Base-by-base conservation (phyloP, 2,797 vertebrate species). In the Syngnathus rostellatus region DNA sequence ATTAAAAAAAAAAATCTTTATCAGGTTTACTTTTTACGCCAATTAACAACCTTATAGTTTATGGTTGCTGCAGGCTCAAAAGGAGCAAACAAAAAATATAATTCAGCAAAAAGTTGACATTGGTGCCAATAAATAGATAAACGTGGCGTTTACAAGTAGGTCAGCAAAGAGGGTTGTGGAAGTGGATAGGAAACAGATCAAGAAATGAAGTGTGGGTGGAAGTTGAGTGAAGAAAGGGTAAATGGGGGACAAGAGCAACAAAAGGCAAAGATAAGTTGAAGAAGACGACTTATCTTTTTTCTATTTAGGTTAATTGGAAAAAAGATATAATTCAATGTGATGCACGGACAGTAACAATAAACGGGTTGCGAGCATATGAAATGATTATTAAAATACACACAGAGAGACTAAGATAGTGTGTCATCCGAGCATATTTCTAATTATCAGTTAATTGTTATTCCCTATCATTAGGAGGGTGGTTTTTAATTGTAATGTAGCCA, bases 401-500 rank as follows among this genome's bases (percentile, higher is more conserved):
- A 40, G 39, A 74, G 55, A 76, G 21, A 67, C 60, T 16, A 69
- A 74, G 75, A 41, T 14, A 77, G 80, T 83, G 81, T 83, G 85
- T 73, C 83, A 54, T 84, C 81, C 76, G 72, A 83, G 77, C 84
- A 86, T 87, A 86, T 87, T 88, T 85, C 86, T 89, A 88, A 89
- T 89, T 89, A 88, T 89, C 86, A 86, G 86, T 87, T 89, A 88
- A 89, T 89, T 89, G 88, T 89, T 89, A 88, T 89, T 88, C 86
- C 71, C 85, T 81, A 84, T 87, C 88, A 88, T 88, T 89, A 89
- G 85, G 80, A 83, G 85, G 86, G 83, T 80, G 85, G 77, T 75
- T 86, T 91, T 91, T 91, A 91, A 91, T 91, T 89, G 88, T 88
- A 90, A 91, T 83, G 89, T 90, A 91, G 83, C 90, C 73, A 88